Base-by-base conservation (phyloP, 2,888 invertebrate species). In the Aphidius colemani region DNA sequence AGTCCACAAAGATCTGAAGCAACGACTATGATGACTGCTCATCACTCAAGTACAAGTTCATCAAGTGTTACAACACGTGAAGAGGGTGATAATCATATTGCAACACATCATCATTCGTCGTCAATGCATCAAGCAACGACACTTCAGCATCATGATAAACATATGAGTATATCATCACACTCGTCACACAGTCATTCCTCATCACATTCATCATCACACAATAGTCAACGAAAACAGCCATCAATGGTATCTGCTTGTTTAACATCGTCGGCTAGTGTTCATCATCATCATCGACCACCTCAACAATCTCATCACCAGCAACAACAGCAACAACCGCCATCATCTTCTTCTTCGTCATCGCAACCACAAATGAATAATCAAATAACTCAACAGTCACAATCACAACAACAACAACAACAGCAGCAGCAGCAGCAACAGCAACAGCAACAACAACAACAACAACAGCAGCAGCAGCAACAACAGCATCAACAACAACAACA, bases 61-160 rank as follows among this genome's bases (percentile, higher is more conserved):
- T 70, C 69, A 7, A 88, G 88, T 66, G 89, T 89, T 13, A 87
- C 90, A n/a, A 90, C 90, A 11, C 85, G 91, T 72, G 84, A 90
- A 73, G 90, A 84, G 62, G 82, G 81, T 10, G 82, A 82, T 50
- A 82, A 82, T 61, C 71, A 82, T 0, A 82, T 82, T 5, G 80
- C 82, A 69, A 88, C 89, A 0, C 90, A 90, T 79, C 90, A 90
- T 72, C 90, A 90, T 73, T 84, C 85, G 1, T 87, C 87, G 66
- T 87, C 86, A 13, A 79, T 80, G 76, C 82, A 82, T 66, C 82
- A 81, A 63, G 78, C 81, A 0, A 78, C 81, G 0, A 77, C 83
- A 78, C 66, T 87, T 70, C 30, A 18, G 13, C 90, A 90, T 73
- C 90, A 90, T 69, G 89, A 89, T 72, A 84, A 90, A 66, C 78